phyloP scores from a whole-genome alignment of 2,113 vertebrate genomes.

The Lampris incognitus region DNA sequence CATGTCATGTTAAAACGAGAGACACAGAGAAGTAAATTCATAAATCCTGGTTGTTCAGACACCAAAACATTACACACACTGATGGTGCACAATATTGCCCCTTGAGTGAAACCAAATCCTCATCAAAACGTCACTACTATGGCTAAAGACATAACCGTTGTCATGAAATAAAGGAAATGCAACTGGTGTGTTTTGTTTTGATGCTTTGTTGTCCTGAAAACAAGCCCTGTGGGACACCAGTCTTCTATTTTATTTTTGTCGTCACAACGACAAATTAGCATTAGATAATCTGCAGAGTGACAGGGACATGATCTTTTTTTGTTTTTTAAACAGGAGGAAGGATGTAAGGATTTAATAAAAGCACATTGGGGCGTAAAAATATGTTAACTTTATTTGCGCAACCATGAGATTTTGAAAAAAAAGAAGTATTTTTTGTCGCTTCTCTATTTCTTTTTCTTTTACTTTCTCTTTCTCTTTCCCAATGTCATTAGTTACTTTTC shows the following conservation, averaged over 20 bases:
- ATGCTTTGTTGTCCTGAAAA: neutral
- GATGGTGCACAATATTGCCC: no score
- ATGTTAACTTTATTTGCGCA: constrained; percentile 48
- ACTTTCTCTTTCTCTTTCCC: neutral
- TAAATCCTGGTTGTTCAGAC: neutral
- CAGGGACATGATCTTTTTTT: constrained; percentile 26
- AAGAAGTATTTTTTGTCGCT: neutral
- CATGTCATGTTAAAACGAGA: no score
- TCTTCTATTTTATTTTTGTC: constrained; percentile 45
- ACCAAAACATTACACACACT: no score
- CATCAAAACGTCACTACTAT: constrained; percentile 15
- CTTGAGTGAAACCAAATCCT: neutral
- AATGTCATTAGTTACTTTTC: neutral
- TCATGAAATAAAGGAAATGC: constrained; percentile 29
- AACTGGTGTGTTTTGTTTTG: constrained; percentile 23
- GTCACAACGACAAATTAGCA: constrained; percentile 49
- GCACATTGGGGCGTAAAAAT: constrained; percentile 38
- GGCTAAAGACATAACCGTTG: constrained; percentile 34
- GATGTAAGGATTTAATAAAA: constrained; percentile 39
- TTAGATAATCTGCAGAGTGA: constrained; percentile 46
- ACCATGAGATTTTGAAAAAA: constrained; percentile 32
- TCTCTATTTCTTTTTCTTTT: constrained; percentile 12
- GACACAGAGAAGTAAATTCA: no score
- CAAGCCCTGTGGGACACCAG: no score
- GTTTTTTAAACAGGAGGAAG: constrained; percentile 28